Evolutionary conservation across 2,888 invertebrate genomes (phyloP), one percentile per base, ranked within the genome.

Genomic region (Dasypogon diadema): DNA sequence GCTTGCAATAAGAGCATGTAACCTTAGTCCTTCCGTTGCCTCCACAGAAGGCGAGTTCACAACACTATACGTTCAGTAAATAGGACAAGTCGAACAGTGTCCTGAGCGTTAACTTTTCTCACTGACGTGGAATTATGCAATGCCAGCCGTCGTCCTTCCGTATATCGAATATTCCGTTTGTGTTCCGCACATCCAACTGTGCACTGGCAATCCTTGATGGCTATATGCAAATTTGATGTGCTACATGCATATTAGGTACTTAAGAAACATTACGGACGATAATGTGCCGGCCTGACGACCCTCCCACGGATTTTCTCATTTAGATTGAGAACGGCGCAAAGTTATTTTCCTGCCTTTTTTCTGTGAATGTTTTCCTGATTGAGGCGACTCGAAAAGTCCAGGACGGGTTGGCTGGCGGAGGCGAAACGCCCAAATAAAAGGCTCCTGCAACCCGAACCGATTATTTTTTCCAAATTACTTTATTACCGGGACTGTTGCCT

Each of bases 191-290:
- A 21, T 63, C 42, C 42, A 16, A 26, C n/a, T 12, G 12, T 8
- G 18, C 54, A 4, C 30, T 70, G 12, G 34, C 51, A 70, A 30
- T 70, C 54, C 70, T 21, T 70, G 70, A 70, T 54, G 70, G 54
- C 70, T 54, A 34, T 54, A 70, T 70, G 70, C 70, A 70, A 70
- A 70, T 70, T 34, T 70, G 30, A 70, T 70, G 54, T 51, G 51
- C 70, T 70, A 54, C 51, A 70, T 70, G 54, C 51, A 70, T 54
- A 70, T 70, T 70, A 54, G 70, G 70, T 54, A 70, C 70, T 70
- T 70, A 70, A 54, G 70, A 70, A 70, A 70, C 70, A 70, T 70
- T 70, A 70, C 54, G 34, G n/a, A 30, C 37, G 34, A 54, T 51
- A 70, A 51, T 54, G 70, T 54, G 51, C 54, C 16, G 22, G 12